Base-by-base conservation (phyloP, 2,888 invertebrate genomes). In the Sphecodes monilicornis region DNA sequence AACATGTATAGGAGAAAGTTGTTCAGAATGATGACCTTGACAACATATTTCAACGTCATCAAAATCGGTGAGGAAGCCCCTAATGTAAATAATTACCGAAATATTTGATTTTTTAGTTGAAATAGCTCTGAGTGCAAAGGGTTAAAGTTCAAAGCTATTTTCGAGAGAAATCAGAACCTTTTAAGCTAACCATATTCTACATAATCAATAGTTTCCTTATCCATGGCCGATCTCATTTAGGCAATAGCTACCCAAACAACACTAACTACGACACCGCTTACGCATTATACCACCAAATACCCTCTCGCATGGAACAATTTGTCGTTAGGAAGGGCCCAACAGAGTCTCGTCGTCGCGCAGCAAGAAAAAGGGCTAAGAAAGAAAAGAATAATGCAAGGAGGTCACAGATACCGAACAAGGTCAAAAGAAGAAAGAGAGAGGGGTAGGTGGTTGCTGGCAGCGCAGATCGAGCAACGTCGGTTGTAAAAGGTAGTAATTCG, bases 401-500 rank as follows among this genome's bases (percentile, higher is more conserved):
- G 66, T 70, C 68, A 83, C 72, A 29, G 75, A 69, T 73, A 64
- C 39, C 57, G 74, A 39, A 11, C 8, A 22, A 69, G 46, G 6
- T 43, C 32, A 18, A 4, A 36, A 22, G 64, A 36, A 66, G 36
- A 36, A 32, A 10, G 10, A 32, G n/a, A 1, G 1, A 1, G 11
- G 26, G 66, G 50, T 74, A 71, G 69, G 75, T 72, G 29, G 57
- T 72, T 68, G 85, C 75, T 76, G 75, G 79, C 76, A 82, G 80
- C 82, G 86, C 75, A 85, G 85, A 87, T 86, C 77, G 85, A 80
- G 86, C 82, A 75, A 79, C 78, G 81, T 82, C 3, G 87, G 89
- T 82, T 92, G 91, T 93, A 93, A 94, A 94, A 93, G 91, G 91
- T 91, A 89, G 94, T 93, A 93, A 94, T 94, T 93, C 94, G 91